These are phyloP conservation scores for Mantis religiosa DNA, from an alignment of 2,888 invertebrate genomes.

Conservation along the genomic window DNA sequence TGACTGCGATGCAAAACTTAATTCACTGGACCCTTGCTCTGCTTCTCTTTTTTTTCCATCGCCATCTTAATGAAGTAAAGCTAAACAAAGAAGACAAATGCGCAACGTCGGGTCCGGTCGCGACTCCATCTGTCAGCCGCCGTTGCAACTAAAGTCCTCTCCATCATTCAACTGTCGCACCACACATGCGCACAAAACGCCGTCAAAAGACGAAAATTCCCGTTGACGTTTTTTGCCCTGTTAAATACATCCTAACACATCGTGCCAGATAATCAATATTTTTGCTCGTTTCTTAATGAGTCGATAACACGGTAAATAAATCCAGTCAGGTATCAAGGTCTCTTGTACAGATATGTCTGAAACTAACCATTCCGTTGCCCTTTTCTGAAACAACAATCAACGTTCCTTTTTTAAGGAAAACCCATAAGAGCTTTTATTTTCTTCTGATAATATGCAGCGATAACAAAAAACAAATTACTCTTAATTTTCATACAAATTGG, in stretches of 20 bases:
- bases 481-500: neutral
- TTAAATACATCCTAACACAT: neutral
- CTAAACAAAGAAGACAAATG: neutral
- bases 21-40: neutral
- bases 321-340: neutral
- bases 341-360: neutral
- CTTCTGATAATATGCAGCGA: neutral
- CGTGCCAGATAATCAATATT: neutral
- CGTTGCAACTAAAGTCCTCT: neutral
- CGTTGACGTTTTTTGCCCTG: neutral
- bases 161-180: neutral
- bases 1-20: neutral
- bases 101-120: neutral
- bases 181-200: neutral
- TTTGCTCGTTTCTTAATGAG: neutral
- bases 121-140: constrained; percentile 13
- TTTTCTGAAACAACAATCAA: neutral
- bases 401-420: neutral
- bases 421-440: neutral
- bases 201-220: neutral
- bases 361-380: neutral
- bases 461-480: neutral
- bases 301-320: neutral
- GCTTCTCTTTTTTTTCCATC: neutral
- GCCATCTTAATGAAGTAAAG: neutral